Evolutionary conservation across 1,140 invertebrate genomes (phyloP).

Genomic region (Procambarus virginalis): DNA sequence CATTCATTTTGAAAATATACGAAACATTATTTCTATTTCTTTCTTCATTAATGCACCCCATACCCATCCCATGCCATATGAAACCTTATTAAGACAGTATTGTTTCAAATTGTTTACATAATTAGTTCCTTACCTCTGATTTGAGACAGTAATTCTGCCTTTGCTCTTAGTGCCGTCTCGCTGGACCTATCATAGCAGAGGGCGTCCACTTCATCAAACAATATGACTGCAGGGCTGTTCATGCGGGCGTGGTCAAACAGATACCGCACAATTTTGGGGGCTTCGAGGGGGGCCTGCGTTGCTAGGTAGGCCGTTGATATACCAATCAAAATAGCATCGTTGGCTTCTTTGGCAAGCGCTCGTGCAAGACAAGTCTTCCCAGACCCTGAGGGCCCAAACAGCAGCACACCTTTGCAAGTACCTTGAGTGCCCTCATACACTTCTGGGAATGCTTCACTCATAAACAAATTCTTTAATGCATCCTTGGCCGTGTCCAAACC

Average conservation of each 20-base stretch:
- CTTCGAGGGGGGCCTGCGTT: slow-evolving; percentile 54
- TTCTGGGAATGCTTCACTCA: slow-evolving; percentile 64
- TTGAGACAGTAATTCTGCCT: slow-evolving; percentile 68
- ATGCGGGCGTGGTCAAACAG: slow-evolving; percentile 66
- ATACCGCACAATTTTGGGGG: slow-evolving; percentile 65
- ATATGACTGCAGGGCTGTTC: slow-evolving; percentile 64
- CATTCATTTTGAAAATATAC: too few relatives aligned
- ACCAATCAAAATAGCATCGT: slow-evolving; percentile 57
- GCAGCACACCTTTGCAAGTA: slow-evolving; percentile 65
- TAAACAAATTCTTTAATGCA: slow-evolving; percentile 65
- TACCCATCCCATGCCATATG: too few relatives aligned
- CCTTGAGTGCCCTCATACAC: slow-evolving; percentile 69
- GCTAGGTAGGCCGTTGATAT: slow-evolving; percentile 59
- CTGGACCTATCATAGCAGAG: slow-evolving; percentile 53
- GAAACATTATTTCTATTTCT: too few relatives aligned
- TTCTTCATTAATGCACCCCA: too few relatives aligned
- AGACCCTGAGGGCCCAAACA: slow-evolving; percentile 68
- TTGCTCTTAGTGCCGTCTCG: slow-evolving; percentile 66
- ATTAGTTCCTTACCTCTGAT: slow-evolving; percentile 56
- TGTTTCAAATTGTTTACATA: too few relatives aligned
- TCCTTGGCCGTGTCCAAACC: slow-evolving; percentile 69
- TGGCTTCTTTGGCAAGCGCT: slow-evolving; percentile 66
- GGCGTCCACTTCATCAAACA: slow-evolving; percentile 67
- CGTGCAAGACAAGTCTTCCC: slow-evolving; percentile 69
- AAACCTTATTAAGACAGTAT: too few relatives aligned